phyloP scores from a whole-genome alignment of 1,140 invertebrate genomes.

The Bursaphelenchus mucronatus region DNA sequence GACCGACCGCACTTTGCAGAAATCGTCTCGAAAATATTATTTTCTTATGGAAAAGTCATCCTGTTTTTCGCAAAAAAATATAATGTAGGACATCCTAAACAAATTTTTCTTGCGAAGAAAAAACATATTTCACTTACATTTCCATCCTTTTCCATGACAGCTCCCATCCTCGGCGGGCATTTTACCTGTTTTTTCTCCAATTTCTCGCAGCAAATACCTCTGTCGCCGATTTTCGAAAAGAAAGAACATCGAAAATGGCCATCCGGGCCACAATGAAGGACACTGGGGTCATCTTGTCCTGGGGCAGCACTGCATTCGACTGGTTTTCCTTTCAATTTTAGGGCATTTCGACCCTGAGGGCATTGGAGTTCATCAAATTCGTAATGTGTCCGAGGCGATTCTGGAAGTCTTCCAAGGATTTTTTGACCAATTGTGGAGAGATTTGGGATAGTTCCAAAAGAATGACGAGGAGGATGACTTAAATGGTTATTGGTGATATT shows the following conservation, averaged over 20 bases:
- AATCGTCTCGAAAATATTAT: no score
- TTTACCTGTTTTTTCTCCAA: not conserved
- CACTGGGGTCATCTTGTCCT: not conserved
- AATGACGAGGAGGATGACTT: not conserved
- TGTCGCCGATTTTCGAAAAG: not conserved
- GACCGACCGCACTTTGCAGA: no score
- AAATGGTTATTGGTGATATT: not conserved
- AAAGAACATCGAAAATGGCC: slow-evolving; percentile 14
- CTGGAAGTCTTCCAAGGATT: not conserved
- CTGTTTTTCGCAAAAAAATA: not conserved
- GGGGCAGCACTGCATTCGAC: slow-evolving; percentile 4
- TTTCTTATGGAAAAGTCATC: no score
- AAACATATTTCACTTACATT: slow-evolving; percentile 6
- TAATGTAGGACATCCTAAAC: not conserved
- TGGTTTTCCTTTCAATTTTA: not conserved
- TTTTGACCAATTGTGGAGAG: slow-evolving; percentile 1
- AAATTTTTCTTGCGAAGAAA: slow-evolving; percentile 16
- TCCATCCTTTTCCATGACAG: slow-evolving; percentile 1
- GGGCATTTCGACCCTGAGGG: not conserved
- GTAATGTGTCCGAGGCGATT: slow-evolving; percentile 3
- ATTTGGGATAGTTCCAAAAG: not conserved
- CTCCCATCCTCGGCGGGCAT: slow-evolving; percentile 9
- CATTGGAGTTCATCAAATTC: slow-evolving; percentile 6
- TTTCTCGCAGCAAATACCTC: slow-evolving; percentile 11
- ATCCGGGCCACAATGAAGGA: not conserved